Conservation (phyloP, 2,113 vertebrate species). For the Suricata suricatta region DNA sequence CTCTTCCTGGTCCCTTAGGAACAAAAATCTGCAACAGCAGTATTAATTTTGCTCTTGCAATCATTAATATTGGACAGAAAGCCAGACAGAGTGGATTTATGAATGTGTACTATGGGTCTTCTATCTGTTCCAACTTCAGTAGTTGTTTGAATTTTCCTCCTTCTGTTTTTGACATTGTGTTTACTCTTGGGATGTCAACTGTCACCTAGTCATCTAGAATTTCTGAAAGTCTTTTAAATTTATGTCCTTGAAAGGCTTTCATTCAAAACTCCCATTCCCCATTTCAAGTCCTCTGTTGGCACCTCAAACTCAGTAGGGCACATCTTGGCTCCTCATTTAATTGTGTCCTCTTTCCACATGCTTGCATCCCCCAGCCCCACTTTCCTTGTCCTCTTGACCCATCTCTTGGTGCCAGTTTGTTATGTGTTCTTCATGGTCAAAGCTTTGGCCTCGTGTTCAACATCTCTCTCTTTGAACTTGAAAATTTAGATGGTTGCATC, state of each 20-base stretch:
- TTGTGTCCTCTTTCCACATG: not conserved
- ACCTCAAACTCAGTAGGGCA: not conserved
- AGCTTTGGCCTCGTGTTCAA: not conserved
- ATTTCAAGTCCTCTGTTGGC: not conserved
- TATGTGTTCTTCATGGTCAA: not conserved
- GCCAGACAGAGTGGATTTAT: not conserved
- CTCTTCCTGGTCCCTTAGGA: not conserved
- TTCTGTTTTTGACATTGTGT: not conserved
- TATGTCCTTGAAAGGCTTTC: not conserved
- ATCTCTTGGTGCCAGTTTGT: not conserved
- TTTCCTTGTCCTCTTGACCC: no score
- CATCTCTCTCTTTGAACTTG: not conserved
- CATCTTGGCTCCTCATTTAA: not conserved
- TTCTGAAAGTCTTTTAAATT: not conserved
- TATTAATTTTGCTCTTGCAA: not conserved
- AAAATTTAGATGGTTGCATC: not conserved
- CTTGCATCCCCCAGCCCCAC: fast-evolving
- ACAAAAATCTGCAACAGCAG: not conserved
- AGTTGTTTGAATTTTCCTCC: not conserved
- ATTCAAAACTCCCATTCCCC: not conserved
- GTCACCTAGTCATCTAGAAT: not conserved
- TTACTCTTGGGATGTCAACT: not conserved
- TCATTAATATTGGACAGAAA: not conserved
- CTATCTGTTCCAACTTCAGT: not conserved
- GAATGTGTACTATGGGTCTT: not conserved